Conservation (phyloP, 2,797 vertebrate species). For the Falco biarmicus region DNA sequence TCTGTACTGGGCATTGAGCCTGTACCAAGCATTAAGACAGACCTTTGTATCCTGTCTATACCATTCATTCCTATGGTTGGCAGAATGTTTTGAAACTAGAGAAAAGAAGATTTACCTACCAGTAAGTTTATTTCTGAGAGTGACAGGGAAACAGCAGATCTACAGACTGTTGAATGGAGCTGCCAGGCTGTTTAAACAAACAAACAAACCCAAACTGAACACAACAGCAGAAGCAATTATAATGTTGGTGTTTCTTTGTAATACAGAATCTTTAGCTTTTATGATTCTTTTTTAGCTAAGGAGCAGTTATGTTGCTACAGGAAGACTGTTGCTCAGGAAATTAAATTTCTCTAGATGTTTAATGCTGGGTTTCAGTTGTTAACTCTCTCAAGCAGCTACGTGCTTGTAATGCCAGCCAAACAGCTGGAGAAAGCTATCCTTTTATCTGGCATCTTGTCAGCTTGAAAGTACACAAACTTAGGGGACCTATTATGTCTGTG, state of each 20-base stretch:
- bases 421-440: neutral
- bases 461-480: neutral
- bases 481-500: neutral
- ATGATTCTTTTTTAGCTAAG: slow-evolving; percentile 9
- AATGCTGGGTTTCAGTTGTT: neutral
- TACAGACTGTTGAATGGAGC: neutral
- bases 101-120: neutral
- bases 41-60: neutral
- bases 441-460: neutral
- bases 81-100: neutral
- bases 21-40: neutral
- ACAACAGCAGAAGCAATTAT: neutral
- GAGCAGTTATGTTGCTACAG: neutral
- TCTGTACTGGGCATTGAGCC: neutral
- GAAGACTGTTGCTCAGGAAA: slow-evolving; percentile 34
- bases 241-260: neutral
- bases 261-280: neutral
- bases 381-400: neutral
- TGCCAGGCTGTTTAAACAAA: neutral
- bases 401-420: neutral
- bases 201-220: neutral
- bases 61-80: neutral
- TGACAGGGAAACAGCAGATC: neutral
- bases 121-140: neutral
- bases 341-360: slow-evolving; percentile 25